Evolutionary conservation across 2,797 vertebrate genomes (phyloP).

Genomic region (Thripadectes ignobilis): DNA sequence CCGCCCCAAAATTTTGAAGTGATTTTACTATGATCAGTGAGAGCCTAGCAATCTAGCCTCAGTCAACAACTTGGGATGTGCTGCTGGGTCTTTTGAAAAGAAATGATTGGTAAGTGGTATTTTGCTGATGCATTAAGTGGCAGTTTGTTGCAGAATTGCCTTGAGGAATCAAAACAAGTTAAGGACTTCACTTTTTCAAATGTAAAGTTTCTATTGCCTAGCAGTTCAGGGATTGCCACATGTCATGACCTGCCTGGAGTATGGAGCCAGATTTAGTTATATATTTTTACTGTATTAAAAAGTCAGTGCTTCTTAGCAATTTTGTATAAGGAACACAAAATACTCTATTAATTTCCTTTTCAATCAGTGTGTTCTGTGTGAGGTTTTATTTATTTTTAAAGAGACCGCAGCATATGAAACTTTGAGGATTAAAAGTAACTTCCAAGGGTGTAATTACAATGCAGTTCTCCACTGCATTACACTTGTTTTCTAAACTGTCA

Average conservation of each 20-base stretch:
- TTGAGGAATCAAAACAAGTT: slow-evolving; percentile 2
- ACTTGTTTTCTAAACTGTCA: slow-evolving; percentile 13
- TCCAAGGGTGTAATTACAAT: not conserved
- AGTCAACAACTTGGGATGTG: not conserved
- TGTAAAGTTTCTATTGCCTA: not conserved
- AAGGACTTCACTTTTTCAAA: not conserved
- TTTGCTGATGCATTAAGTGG: not conserved
- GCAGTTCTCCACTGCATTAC: not conserved
- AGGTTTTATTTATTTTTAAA: not conserved
- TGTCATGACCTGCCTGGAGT: not conserved
- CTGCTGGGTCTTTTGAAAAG: not conserved
- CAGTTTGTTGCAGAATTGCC: not conserved
- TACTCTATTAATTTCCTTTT: not conserved
- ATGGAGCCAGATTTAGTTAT: not conserved
- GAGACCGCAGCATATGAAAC: not conserved
- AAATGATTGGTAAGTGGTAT: not conserved
- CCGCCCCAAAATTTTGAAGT: not conserved
- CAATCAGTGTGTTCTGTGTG: not conserved
- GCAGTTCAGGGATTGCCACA: not conserved
- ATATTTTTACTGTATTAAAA: not conserved
- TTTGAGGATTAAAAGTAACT: slow-evolving; percentile 7
- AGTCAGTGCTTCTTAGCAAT: not conserved
- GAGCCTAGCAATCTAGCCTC: not conserved
- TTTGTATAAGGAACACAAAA: not conserved
- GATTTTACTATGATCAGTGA: not conserved